phyloP scores from a whole-genome alignment of 2,113 vertebrate genomes.

The Scartelaos histophorus region DNA sequence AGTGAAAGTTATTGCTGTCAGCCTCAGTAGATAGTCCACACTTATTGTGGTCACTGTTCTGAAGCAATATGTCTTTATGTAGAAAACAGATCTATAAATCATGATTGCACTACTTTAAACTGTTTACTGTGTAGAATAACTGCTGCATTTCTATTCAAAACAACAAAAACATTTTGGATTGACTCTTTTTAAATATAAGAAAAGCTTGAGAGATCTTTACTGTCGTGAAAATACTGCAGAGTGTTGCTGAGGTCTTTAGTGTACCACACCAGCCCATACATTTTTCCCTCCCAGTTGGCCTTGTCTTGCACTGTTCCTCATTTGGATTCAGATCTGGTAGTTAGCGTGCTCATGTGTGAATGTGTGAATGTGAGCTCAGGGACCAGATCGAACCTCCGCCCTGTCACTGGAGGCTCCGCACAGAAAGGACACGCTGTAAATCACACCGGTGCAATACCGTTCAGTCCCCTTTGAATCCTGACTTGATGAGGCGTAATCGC shows the following conservation, averaged over 20 bases:
- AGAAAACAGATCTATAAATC: too few relatives aligned
- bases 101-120: too few relatives aligned
- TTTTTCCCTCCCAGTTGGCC: neutral
- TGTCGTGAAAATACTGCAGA: neutral
- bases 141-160: too few relatives aligned
- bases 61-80: too few relatives aligned
- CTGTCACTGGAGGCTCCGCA: constrained; percentile 55
- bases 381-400: constrained; percentile 45
- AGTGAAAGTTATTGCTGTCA: too few relatives aligned
- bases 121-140: too few relatives aligned
- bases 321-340: neutral
- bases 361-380: constrained; percentile 34
- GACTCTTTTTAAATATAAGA: too few relatives aligned
- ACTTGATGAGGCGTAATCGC: constrained; percentile 69
- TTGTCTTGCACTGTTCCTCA: neutral
- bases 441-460: constrained; percentile 58
- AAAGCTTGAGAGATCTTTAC: neutral
- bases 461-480: constrained; percentile 65
- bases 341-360: constrained; percentile 18
- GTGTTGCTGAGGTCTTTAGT: neutral
- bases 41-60: too few relatives aligned
- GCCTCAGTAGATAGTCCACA: too few relatives aligned
- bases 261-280: neutral
- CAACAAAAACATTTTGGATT: too few relatives aligned
- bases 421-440: constrained; percentile 59